Conservation (phyloP, 2,888 invertebrate species). For the Agrotis ipsilon region DNA sequence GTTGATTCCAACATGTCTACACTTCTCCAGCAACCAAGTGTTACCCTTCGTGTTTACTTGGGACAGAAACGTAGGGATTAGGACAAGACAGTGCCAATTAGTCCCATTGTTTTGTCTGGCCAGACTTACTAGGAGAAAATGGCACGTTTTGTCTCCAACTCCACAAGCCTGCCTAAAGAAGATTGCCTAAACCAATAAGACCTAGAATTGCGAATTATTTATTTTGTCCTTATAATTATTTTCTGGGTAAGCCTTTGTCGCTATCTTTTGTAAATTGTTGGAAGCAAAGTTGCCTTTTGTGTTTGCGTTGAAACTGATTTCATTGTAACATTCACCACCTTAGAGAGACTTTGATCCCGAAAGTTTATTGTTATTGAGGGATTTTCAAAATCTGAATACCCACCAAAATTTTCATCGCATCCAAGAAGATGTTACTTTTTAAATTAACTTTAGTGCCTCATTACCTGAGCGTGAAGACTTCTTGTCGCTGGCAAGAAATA, state of each 20-base stretch:
- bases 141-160: constrained; percentile 2
- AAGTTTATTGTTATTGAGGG: no score
- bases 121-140: constrained; percentile 7
- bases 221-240: neutral
- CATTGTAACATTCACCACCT: no score
- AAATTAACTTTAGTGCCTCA: constrained; percentile 17
- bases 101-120: constrained; percentile 24
- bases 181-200: constrained; percentile 27
- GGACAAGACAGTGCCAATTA: constrained; percentile 40
- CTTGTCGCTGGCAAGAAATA: neutral
- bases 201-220: neutral
- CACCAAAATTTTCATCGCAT: constrained; percentile 53
- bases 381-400: no score
- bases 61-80: constrained; percentile 19
- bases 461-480: neutral
- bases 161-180: constrained; percentile 16
- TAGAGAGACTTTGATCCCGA: no score
- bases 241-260: neutral
- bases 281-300: neutral
- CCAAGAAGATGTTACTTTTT: constrained; percentile 28
- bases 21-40: constrained; percentile 9
- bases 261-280: neutral
- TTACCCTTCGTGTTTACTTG: constrained; percentile 35
- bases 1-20: neutral
- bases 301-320: neutral